Evolutionary conservation across 1,140 invertebrate species (phyloP), one percentile per base, ranked within the genome.

Genomic region (Grapholita molesta): DNA sequence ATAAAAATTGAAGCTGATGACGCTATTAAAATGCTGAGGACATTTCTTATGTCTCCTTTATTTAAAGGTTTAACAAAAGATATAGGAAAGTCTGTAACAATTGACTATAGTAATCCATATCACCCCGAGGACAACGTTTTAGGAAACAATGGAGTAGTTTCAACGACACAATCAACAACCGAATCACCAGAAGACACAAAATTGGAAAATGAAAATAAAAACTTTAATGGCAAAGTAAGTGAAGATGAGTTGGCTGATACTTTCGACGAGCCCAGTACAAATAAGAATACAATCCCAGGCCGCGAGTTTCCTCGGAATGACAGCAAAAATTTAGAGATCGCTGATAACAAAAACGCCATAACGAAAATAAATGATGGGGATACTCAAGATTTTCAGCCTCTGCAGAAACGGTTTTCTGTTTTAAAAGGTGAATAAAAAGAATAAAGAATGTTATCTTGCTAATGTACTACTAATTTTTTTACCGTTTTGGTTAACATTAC

Each of bases 71-170:
- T 12, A 9, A 9, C 35, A 55, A 42, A 30, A 12, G 35, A 68
- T 35, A 9, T 28, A 12, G 64, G 61, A 65, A 68, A 68, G n/a
- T 53, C 38, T 23, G 2, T 3, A 23, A 23, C 32, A 53, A 61
- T 64, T 57, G 48, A 23, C 55, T 64, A 71, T 21, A 71, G 67
- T 7, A 76, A 76, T 52, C 74, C 75, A 11, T 76, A 70, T 64
- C 75, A 76, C 23, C 75, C 75, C 5, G 75, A 76, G 68, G 75
- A 76, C 61, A 68, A 71, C 21, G 32, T 65, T 2, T 23, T 61
- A 65, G 15, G 15, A 23, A 24, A 24, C n/a, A 35, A 23, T 12
- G 30, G 12, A 66, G 33, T 42, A 11, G 3, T 18, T 23, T 12
- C 55, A 30, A 42, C 9, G n/a, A 18, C 30, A 42, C 15, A 66